Evolutionary conservation across 2,888 invertebrate species (phyloP).

Genomic region (Biston betularia): DNA sequence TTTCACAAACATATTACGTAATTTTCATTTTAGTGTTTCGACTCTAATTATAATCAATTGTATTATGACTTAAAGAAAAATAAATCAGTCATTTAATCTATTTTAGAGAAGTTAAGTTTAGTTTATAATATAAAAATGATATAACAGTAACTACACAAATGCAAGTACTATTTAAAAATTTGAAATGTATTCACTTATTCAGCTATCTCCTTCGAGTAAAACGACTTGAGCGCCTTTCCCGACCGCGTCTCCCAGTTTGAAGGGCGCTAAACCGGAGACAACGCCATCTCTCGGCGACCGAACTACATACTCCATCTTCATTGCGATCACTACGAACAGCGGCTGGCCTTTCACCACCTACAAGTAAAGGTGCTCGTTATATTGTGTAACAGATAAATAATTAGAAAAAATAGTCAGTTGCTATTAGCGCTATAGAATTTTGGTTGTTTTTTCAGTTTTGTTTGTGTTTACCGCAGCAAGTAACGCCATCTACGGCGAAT

Average conservation of each 20-base stretch:
- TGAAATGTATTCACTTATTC: conserved; percentile 14
- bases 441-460: too few relatives aligned
- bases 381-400: background rate
- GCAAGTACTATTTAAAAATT: background rate
- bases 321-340: conserved; percentile 97
- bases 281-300: conserved; percentile 92
- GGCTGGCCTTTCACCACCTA: conserved; percentile 94
- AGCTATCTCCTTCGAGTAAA: conserved; percentile 78
- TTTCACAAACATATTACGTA: too few relatives aligned
- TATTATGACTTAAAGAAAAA: too few relatives aligned
- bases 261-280: conserved; percentile 89
- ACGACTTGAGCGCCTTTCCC: conserved; percentile 90
- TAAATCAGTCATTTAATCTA: too few relatives aligned
- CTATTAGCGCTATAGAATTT: too few relatives aligned
- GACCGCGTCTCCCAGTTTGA: conserved; percentile 93
- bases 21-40: too few relatives aligned
- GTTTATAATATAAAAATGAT: too few relatives aligned
- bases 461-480: too few relatives aligned
- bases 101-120: too few relatives aligned
- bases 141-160: background rate
- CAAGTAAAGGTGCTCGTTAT: background rate
- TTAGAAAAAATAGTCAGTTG: too few relatives aligned
- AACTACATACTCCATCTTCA: conserved; percentile 99
- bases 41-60: too few relatives aligned
- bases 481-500: too few relatives aligned